Evolutionary conservation across 2,797 vertebrate genomes (phyloP), one percentile per base, ranked within the genome.

Genomic region (Percopsis omiscomaycus): DNA sequence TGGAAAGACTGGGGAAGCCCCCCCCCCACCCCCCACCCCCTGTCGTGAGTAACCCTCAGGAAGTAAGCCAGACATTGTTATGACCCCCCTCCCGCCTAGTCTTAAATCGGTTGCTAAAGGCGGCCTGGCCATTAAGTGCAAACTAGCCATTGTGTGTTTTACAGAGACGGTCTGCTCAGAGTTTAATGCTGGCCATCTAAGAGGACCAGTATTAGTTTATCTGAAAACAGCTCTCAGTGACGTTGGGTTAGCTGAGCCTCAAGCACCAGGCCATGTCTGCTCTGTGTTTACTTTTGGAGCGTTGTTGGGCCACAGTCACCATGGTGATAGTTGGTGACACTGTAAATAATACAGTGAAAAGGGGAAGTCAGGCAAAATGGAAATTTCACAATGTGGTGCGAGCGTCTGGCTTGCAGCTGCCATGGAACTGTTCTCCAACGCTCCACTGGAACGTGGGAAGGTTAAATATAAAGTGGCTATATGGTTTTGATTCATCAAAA

Each of bases 361-460:
- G 69, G 82, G 86, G 91, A 91, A 91, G 81, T 70, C 61, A 60
- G 62, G 46, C 11, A 29, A 66, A 66, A 61, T 59, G 65, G 59
- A 54, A 29, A n/a, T 56, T 63, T 29, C 1, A 29, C 70, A 67
- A 67, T 61, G 64, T 11, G 12, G 8, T 72, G 67, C 65, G 55
- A 72, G 28, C 70, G 53, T 65, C 14, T 47, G 29, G 5, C 9
- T 9, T 44, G 13, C 28, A 61, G 49, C 47, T 10, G 8, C 1
- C 22, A 29, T n/a, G n/a, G 49, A 46, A 66, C 10, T 12, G 32
- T 37, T 37, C 32, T 37, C 8, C 32, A 37, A 37, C 3, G 32
- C 32, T 22, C 32, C 32, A 37, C 8, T 37, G 5, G 32, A 37
- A 37, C 8, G 32, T 37, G 32, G 32, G 8, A 37, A 37, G 32